Percentiles rank a stretch among this genome's conserved stretches.
Conservation (phyloP, 2,888 invertebrate species). For the Folsomia candida region DNA sequence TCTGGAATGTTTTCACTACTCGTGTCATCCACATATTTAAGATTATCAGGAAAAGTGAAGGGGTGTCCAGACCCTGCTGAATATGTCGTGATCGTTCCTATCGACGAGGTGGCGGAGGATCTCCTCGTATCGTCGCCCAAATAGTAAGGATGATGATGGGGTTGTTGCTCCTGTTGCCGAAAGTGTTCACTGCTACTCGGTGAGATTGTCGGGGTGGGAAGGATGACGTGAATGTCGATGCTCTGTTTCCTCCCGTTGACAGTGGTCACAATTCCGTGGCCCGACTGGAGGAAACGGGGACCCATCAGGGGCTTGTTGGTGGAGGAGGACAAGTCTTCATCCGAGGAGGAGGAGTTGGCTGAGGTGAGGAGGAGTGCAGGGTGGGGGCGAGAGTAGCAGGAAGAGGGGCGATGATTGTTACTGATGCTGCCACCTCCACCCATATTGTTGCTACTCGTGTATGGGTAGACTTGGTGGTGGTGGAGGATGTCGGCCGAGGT, state of each 20-base stretch:
- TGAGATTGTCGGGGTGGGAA: conserved; percentile 78
- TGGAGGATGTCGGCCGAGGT: conserved; percentile 17
- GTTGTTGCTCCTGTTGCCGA: neutral
- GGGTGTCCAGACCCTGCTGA: conserved; percentile 19
- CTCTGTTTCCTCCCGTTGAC: conserved; percentile 28
- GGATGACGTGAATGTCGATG: conserved; percentile 61
- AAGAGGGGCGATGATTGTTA: neutral
- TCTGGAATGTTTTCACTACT: conserved; percentile 50
- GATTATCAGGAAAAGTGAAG: conserved; percentile 36
- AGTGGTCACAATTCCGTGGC: too few species aligned
- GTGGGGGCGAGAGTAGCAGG: neutral
- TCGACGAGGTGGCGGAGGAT: neutral
- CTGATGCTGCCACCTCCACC: too few species aligned
- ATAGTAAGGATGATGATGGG: neutral
- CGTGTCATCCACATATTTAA: conserved; percentile 49
- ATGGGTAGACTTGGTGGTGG: conserved; percentile 20
- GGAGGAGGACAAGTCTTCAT: conserved; percentile 13
- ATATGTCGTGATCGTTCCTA: neutral
- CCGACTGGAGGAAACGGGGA: neutral
- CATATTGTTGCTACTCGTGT: too few species aligned
- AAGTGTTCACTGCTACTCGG: conserved; percentile 68
- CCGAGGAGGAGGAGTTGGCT: conserved; percentile 38
- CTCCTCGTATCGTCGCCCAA: neutral
- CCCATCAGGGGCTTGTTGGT: neutral
- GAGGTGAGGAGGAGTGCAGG: conserved; percentile 36